Evolutionary conservation across 92 coral and sea anemone genomes (phyloP).

Genomic region (Phenganax marumi): DNA sequence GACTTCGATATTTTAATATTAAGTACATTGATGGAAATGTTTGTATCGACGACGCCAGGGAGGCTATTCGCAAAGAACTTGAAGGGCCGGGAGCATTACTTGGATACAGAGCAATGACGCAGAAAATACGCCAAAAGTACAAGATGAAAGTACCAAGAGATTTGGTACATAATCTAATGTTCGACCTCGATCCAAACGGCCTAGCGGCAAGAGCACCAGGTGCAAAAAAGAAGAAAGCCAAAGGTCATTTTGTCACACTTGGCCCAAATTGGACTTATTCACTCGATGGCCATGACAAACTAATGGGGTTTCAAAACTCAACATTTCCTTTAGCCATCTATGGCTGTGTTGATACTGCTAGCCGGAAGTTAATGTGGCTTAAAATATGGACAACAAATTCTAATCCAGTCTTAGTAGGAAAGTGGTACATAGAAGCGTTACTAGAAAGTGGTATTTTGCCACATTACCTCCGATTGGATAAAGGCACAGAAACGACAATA

Average conservation of each 20-base stretch:
- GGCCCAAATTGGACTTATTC: slow-evolving; percentile 2
- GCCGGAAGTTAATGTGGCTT: slow-evolving; percentile 2
- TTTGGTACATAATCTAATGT: not conserved
- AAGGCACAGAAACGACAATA: slow-evolving; percentile 10
- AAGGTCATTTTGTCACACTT: not conserved
- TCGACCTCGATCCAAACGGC: not conserved
- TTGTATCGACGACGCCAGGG: not conserved
- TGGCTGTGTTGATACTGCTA: not conserved
- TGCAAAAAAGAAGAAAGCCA: not conserved
- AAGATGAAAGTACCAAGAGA: not conserved
- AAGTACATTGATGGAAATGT: not conserved
- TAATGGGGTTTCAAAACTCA: slow-evolving; percentile 1
- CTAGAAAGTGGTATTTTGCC: not conserved
- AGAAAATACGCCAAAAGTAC: not conserved
- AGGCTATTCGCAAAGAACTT: not conserved
- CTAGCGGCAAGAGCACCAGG: not conserved
- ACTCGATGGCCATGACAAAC: not conserved
- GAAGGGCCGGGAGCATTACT: not conserved
- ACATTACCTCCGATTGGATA: not conserved
- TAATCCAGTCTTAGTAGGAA: not conserved
- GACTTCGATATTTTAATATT: not conserved
- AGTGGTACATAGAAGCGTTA: not conserved
- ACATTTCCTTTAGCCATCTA: slow-evolving; percentile 4
- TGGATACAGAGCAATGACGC: not conserved
- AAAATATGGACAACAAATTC: not conserved